Base-by-base conservation (phyloP, 2,888 invertebrate species). In the Calliphora vomitoria region DNA sequence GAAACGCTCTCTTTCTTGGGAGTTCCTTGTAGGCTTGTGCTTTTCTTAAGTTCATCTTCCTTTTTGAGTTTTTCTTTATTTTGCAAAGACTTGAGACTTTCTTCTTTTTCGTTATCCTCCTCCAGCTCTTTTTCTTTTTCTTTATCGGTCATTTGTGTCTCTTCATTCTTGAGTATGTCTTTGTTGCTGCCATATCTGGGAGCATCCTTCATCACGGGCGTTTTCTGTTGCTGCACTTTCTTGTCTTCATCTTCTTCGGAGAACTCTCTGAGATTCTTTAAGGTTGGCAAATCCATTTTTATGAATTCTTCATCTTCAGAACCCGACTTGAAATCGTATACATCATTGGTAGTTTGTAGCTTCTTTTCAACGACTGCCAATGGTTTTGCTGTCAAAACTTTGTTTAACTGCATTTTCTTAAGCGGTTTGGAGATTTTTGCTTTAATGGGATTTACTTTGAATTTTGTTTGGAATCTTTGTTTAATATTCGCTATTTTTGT, bases 261-360 rank as follows among this genome's bases (percentile, higher is more conserved):
- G 20, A 92, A 93, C 0, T 93, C 93, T 3, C 92, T 90, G 76
- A 93, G 47, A 88, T 93, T 91, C 81, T 93, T 93, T 1, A 93
- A 82, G 3, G 91, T 90, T 0, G 94, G 93, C 85, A 93, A 87
- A 72, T 93, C 93, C 93, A 93, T 93, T 89, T 93, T 93, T 15
- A 93, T 93, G 6, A 93, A 93, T 20, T 93, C 93, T 68, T 93
- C 93, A 81, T 93, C 93, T 74, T 93, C 93, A 0, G 94, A 93
- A 0, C 94, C 94, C 0, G 93, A 93, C 78, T 93, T 93, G 58
- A 93, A 93, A 78, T 94, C 93, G 18, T 93, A 93, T 6, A 93
- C 90, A 87, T 92, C 91, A 74, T 88, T 89, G 5, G 72, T 80
- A 2, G 75, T 81, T 0, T 82, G 64, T 1, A 18, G 11, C 15